These are phyloP conservation scores for Glaucopsyche alexis DNA, from an alignment of 2,888 invertebrate genomes.

Conservation along the genomic window DNA sequence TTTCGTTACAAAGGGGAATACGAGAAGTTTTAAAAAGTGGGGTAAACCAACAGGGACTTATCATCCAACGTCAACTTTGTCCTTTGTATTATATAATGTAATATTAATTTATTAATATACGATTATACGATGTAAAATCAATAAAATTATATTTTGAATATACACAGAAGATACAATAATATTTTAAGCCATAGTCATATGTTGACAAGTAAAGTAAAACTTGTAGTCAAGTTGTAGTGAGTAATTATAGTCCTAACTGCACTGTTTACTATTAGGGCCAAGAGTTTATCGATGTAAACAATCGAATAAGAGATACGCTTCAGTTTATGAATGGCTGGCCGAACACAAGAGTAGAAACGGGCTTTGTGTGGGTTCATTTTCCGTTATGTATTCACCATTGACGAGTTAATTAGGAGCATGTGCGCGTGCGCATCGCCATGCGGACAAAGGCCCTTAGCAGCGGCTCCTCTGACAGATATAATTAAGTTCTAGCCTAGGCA, in stretches of 20 bases:
- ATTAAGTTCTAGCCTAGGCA: not conserved
- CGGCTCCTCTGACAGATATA: conserved; percentile 59
- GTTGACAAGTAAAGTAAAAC: too few species aligned
- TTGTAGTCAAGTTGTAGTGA: too few species aligned
- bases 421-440: conserved; percentile 51
- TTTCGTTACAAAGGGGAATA: not conserved
- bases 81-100: too few species aligned
- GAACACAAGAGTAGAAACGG: not conserved
- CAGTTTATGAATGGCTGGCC: conserved; percentile 25
- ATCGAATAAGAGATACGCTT: conserved; percentile 21
- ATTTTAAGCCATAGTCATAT: too few species aligned
- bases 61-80: not conserved
- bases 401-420: conserved; percentile 67
- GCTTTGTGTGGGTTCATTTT: conserved; percentile 47
- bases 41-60: not conserved
- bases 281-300: not conserved
- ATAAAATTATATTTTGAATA: too few species aligned
- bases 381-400: conserved; percentile 51
- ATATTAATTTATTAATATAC: too few species aligned
- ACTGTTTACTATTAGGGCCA: conserved; percentile 1
- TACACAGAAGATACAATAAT: too few species aligned
- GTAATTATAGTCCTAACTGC: too few species aligned
- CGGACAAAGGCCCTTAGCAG: conserved; percentile 65
- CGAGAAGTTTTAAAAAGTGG: conserved; percentile 6
- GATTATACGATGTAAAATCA: too few species aligned